These are phyloP conservation scores for Sminthurides aquaticus DNA, from an alignment of 2,888 invertebrate genomes.

Conservation along the genomic window DNA sequence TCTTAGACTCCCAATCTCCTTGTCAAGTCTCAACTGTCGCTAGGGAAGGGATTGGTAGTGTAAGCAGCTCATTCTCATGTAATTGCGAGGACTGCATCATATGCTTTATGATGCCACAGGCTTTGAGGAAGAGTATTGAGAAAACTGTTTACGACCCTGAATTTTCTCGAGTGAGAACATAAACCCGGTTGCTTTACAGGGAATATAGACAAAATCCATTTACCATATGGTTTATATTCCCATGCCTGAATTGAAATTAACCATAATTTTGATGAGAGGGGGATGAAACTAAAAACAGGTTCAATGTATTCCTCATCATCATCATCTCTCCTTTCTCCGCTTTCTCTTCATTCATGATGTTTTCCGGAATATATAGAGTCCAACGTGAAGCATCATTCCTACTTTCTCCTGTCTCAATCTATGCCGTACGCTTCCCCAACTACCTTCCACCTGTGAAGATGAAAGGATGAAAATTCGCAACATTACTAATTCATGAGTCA, in stretches of 20 bases:
- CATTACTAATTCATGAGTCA: neutral
- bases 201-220: neutral
- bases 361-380: neutral
- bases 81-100: too few species aligned
- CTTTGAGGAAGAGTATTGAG: too few species aligned
- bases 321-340: neutral
- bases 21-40: too few species aligned
- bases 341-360: neutral
- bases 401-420: neutral
- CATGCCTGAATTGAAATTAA: neutral
- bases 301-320: neutral
- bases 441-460: neutral
- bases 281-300: neutral
- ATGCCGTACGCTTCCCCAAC: neutral
- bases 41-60: too few species aligned
- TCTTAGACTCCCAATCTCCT: too few species aligned
- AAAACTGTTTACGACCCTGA: neutral
- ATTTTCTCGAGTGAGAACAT: neutral
- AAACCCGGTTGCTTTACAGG: neutral
- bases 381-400: neutral
- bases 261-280: neutral
- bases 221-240: neutral
- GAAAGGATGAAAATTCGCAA: neutral
- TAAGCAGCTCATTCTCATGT: too few species aligned
- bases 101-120: too few species aligned